phyloP scores from a whole-genome alignment of 2,888 invertebrate genomes.

The Leptura quadrifasciata region DNA sequence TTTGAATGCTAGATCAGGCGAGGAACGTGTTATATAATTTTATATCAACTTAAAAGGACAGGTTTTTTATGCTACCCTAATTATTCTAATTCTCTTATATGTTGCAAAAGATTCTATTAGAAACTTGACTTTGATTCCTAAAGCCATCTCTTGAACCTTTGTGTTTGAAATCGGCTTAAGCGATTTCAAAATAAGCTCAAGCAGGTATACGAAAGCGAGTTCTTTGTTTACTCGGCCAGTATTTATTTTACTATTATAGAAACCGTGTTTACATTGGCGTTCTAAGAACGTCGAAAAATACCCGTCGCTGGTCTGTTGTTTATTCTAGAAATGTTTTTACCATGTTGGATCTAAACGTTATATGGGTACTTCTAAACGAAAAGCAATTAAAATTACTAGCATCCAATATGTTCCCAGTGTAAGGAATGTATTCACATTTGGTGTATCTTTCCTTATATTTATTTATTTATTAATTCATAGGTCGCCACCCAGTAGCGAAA shows the following conservation, averaged over 20 bases:
- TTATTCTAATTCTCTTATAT: not conserved
- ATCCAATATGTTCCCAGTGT: not conserved
- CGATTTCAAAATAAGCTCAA: slow-evolving; percentile 30
- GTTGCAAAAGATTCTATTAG: not conserved
- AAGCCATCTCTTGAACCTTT: slow-evolving; percentile 14
- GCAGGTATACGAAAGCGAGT: slow-evolving; percentile 54
- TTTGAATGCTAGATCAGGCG: not conserved
- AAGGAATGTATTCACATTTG: not conserved
- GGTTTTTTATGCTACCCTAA: not conserved
- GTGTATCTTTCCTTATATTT: too few species aligned
- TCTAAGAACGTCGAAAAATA: slow-evolving; percentile 51
- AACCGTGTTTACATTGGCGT: slow-evolving; percentile 59
- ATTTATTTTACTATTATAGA: slow-evolving; percentile 61
- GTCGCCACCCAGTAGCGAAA: too few species aligned
- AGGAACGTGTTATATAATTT: not conserved
- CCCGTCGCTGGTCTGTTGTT: slow-evolving; percentile 33
- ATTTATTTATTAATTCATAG: too few species aligned
- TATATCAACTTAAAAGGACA: not conserved
- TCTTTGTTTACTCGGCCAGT: slow-evolving; percentile 48
- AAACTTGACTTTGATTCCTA: slow-evolving; percentile 20
- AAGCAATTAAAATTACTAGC: not conserved
- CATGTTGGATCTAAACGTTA: slow-evolving; percentile 16
- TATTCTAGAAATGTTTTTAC: slow-evolving; percentile 29
- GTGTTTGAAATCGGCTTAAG: slow-evolving; percentile 31
- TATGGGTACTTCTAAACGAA: not conserved